A percentile compares a stretch with the other conserved stretches of the same genome.
phyloP scores from a whole-genome alignment of 2,797 vertebrate species.

The Hippopotamyrus pictus region DNA sequence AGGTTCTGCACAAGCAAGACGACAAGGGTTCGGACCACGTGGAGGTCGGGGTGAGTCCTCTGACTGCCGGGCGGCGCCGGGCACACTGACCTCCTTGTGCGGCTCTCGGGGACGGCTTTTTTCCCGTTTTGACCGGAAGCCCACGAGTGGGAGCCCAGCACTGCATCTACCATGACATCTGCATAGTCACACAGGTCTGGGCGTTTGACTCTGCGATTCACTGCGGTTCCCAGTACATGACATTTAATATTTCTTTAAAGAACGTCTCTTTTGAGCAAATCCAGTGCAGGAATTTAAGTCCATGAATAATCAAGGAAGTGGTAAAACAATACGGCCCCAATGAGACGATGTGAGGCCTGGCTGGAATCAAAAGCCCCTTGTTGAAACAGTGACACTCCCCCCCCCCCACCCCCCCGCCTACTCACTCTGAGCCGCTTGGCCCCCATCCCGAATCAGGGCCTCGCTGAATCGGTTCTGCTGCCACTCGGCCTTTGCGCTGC shows the following conservation, averaged over 20 bases:
- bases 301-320: background rate
- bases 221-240: background rate
- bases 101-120: background rate
- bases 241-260: background rate
- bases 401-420: background rate
- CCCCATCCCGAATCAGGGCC: background rate
- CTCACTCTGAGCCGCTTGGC: background rate
- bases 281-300: background rate
- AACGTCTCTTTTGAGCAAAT: background rate
- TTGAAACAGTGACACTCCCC: background rate
- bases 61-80: background rate
- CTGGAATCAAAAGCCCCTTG: background rate
- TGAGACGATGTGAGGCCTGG: background rate
- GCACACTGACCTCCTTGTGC: background rate
- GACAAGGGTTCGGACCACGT: slow-evolving; percentile 93
- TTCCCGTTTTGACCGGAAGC: background rate
- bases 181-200: background rate
- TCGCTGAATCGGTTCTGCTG: background rate
- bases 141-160: background rate
- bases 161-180: background rate
- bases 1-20: slow-evolving; percentile 96
- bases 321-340: background rate
- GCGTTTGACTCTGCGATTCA: background rate
- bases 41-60: slow-evolving; percentile 87
- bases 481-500: background rate